Evolutionary conservation across 2,888 invertebrate species (phyloP).

Genomic region (Vandiemenella viatica): DNA sequence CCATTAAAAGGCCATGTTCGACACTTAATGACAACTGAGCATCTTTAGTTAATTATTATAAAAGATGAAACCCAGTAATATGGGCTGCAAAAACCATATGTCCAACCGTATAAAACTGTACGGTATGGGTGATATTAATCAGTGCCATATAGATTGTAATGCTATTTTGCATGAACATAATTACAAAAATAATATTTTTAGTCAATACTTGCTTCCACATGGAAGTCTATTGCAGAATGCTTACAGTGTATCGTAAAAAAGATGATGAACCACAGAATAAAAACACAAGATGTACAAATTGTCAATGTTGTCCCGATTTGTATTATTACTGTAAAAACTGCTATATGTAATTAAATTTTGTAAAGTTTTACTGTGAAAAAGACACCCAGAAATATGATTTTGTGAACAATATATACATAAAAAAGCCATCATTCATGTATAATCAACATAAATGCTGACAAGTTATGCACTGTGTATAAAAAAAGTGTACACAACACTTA

Average conservation of each 20-base stretch:
- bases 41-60: too few species aligned
- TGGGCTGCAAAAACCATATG: too few species aligned
- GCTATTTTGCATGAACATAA: too few species aligned
- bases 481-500: conserved; percentile 10
- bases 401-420: background rate
- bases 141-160: too few species aligned
- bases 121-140: too few species aligned
- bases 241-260: background rate
- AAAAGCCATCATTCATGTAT: background rate
- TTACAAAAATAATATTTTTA: too few species aligned
- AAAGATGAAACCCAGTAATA: too few species aligned
- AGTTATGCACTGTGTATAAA: conserved; percentile 1
- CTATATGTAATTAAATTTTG: conserved; percentile 1
- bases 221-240: background rate
- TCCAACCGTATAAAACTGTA: too few species aligned
- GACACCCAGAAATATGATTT: conserved; percentile 7
- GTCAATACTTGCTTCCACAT: too few species aligned
- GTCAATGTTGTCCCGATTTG: background rate
- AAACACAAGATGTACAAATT: background rate
- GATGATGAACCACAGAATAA: background rate
- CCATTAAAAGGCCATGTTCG: too few species aligned
- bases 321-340: background rate
- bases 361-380: conserved; percentile 5
- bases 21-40: too few species aligned
- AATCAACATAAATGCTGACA: too few species aligned